Conservation (phyloP, 2,797 vertebrate species). For the Pitangus sulphuratus region DNA sequence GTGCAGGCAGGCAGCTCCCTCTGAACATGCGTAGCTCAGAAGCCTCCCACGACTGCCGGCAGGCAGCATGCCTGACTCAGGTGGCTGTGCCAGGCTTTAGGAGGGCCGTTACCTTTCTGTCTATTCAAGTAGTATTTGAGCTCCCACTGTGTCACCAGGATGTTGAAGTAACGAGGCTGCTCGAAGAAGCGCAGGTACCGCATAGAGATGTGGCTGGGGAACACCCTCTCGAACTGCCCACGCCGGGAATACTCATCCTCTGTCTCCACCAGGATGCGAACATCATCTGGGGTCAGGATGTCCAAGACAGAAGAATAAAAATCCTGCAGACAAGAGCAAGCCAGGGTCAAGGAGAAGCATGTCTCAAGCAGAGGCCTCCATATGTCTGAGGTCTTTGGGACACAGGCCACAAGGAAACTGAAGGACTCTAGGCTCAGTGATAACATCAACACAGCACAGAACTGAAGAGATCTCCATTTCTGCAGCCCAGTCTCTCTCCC, state of each 20-base stretch:
- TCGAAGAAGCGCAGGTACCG: slow-evolving; percentile 94
- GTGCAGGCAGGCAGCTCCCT: not conserved
- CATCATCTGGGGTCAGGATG: slow-evolving; percentile 89
- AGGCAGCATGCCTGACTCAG: not conserved
- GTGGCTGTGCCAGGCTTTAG: not conserved
- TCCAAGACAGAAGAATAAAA: slow-evolving; percentile 87
- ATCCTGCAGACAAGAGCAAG: slow-evolving; percentile 76
- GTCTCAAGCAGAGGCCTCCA: not conserved
- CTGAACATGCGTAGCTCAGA: not conserved
- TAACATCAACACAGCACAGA: not conserved
- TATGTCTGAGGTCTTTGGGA: not conserved
- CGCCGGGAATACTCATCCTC: slow-evolving; percentile 90
- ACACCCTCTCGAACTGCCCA: slow-evolving; percentile 91
- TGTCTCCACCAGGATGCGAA: slow-evolving; percentile 86
- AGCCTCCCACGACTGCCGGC: not conserved
- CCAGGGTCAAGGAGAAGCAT: not conserved
- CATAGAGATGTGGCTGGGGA: slow-evolving; percentile 86
- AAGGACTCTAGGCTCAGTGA: not conserved
- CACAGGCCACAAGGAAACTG: not conserved
- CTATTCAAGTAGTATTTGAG: slow-evolving; percentile 85
- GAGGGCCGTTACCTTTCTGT: slow-evolving; percentile 78
- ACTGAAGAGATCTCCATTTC: not conserved
- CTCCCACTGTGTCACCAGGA: slow-evolving; percentile 94
- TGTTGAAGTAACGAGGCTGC: slow-evolving; percentile 90
- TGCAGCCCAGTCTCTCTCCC: not conserved